A percentile compares a stretch with the other conserved stretches of the same genome.
Evolutionary conservation across 2,797 vertebrate species (phyloP).

Genomic region (Pelodytes ibericus): DNA sequence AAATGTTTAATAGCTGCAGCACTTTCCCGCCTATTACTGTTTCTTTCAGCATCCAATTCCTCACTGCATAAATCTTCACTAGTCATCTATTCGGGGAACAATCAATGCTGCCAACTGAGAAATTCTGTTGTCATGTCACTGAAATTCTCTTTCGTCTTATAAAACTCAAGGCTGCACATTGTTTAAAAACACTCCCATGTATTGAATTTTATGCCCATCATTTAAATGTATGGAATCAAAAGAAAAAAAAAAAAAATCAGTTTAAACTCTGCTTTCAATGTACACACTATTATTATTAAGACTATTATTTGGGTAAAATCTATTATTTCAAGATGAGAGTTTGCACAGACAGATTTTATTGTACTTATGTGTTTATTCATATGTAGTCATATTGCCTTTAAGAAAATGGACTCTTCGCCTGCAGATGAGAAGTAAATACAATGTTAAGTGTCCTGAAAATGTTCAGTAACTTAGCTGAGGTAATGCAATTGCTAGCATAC

Average conservation of each 20-base stretch:
- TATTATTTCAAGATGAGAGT: too few relatives aligned
- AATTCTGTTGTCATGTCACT: neutral
- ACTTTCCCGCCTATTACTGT: neutral
- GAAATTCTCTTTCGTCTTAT: neutral
- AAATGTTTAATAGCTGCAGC: neutral
- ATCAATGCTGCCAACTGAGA: neutral
- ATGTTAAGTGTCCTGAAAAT: too few relatives aligned
- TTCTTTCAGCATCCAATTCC: too few relatives aligned
- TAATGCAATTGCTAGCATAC: too few relatives aligned
- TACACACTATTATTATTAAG: too few relatives aligned
- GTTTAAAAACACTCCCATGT: neutral
- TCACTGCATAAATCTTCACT: neutral
- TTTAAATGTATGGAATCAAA: neutral
- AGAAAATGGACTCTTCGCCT: neutral
- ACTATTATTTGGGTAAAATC: too few relatives aligned
- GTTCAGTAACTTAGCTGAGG: too few relatives aligned
- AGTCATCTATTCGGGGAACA: neutral
- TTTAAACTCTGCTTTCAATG: neutral
- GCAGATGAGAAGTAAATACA: neutral
- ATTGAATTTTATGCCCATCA: neutral
- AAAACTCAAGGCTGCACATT: constrained; percentile 2
- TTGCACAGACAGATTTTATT: too few relatives aligned
- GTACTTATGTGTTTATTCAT: too few relatives aligned
- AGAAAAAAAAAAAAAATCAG: neutral
- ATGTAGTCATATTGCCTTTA: neutral